Evolutionary conservation across 2,113 vertebrate species (phyloP), one percentile per base, ranked within the genome.

Genomic region (Sorex araneus): DNA sequence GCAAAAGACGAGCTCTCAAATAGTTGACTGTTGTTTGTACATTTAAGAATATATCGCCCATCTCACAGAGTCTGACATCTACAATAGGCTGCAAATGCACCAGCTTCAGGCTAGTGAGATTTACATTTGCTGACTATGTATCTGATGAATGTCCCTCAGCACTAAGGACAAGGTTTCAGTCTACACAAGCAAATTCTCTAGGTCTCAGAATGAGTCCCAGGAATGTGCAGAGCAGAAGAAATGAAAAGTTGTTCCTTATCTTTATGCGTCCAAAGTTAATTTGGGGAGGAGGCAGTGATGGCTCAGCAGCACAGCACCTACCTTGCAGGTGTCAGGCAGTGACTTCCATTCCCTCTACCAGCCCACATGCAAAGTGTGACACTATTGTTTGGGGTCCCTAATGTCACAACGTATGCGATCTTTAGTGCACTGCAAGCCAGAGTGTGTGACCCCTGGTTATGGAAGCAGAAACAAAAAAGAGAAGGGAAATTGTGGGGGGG

Each of bases 221-320:
- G 77, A 87, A 90, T 73, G 12, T 30, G 84, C 81, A 54, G 54
- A 54, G 10, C 36, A 78, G 64, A 89, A 64, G 34, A 34, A 43
- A 83, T 64, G 71, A 75, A 84, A 95, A 77, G 36, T 40, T 74
- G 57, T 19, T 66, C 84, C 50, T 69, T 91, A 45, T 40, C 40
- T 40, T 40, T 40, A 40, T 60, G 32, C 23, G 69, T 87, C 50
- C 60, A 66, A 85, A 73, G 50, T 34, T 47, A 70, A 8, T 30
- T 66, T 54, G 54, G 54, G 54, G 54, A 15, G 54, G 12, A 12
- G 54, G 54, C 18, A 54, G 9, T 54, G 54, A 19, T 54, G 54
- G 54, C 54, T 54, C 54, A 54, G 54, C 54, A 54, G 54, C 18
- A 54, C 13, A 4, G 13, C 18, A 4, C 54, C 18, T 54, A 19